These are phyloP conservation scores for Hassar affinis DNA, from an alignment of 2,113 vertebrate genomes.

Conservation along the genomic window DNA sequence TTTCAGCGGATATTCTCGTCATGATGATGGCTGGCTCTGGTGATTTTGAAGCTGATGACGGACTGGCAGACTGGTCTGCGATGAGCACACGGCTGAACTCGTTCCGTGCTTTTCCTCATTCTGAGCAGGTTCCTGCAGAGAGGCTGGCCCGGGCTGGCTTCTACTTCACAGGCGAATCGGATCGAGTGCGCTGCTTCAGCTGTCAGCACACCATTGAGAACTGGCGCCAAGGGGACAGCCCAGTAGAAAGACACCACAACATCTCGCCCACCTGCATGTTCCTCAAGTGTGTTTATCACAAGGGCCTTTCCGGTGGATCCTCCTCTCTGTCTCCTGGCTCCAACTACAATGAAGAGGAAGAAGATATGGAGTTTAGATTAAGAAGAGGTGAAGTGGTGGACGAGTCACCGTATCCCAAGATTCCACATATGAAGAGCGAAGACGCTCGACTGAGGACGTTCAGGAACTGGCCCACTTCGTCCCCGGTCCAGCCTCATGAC, in stretches of 20 bases:
- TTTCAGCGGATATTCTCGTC: slow-evolving; percentile 36
- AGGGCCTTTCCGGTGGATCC: neutral
- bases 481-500: slow-evolving; percentile 73
- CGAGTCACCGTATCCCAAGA: slow-evolving; percentile 74
- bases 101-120: slow-evolving; percentile 75
- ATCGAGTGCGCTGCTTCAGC: slow-evolving; percentile 87
- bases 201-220: slow-evolving; percentile 78
- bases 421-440: slow-evolving; percentile 81
- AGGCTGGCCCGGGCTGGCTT: slow-evolving; percentile 85
- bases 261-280: slow-evolving; percentile 84
- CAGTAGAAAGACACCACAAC: slow-evolving; percentile 78
- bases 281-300: slow-evolving; percentile 65
- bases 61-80: slow-evolving; percentile 61
- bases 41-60: slow-evolving; percentile 66
- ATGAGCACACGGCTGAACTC: slow-evolving; percentile 74
- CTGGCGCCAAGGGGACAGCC: slow-evolving; percentile 81
- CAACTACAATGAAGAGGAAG: slow-evolving; percentile 62
- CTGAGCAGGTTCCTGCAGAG: slow-evolving; percentile 69
- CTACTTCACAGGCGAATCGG: slow-evolving; percentile 82
- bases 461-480: slow-evolving; percentile 75
- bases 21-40: slow-evolving; percentile 63
- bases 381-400: slow-evolving; percentile 87
- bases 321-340: slow-evolving; percentile 37
- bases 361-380: slow-evolving; percentile 68
- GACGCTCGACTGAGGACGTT: slow-evolving; percentile 80